Evolutionary conservation across 2,113 vertebrate genomes (phyloP).

Genomic region (Pteronura brasiliensis): DNA sequence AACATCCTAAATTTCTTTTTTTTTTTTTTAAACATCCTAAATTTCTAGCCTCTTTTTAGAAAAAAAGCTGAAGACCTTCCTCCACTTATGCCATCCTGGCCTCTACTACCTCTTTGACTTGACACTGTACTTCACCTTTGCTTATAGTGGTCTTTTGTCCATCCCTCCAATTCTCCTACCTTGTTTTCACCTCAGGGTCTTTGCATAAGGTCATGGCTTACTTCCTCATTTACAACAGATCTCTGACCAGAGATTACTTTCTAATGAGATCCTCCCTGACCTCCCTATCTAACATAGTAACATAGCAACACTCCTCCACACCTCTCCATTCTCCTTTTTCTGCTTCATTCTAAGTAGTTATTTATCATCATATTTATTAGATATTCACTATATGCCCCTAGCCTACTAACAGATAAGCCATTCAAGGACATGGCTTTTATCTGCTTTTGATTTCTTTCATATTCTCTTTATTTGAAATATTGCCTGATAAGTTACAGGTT

Average conservation of each 20-base stretch:
- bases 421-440: neutral
- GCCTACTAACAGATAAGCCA: neutral
- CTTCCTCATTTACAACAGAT: neutral
- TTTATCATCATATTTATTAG: neutral
- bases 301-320: neutral
- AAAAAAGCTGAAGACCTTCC: neutral
- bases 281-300: neutral
- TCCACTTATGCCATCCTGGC: rapidly evolving
- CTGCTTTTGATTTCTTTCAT: neutral
- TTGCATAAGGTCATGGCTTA: neutral
- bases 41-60: neutral
- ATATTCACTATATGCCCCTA: neutral
- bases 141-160: neutral
- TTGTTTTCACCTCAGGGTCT: neutral
- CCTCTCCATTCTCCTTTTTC: neutral
- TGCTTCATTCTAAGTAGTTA: neutral
- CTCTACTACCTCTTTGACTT: neutral
- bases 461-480: neutral
- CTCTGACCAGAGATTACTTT: neutral
- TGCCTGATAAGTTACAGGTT: neutral
- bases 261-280: neutral
- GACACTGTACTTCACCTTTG: neutral
- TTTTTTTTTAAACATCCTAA: neutral
- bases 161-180: neutral
- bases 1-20: neutral